Base-by-base conservation (phyloP, 2,113 vertebrate genomes). In the Rissa tridactyla region DNA sequence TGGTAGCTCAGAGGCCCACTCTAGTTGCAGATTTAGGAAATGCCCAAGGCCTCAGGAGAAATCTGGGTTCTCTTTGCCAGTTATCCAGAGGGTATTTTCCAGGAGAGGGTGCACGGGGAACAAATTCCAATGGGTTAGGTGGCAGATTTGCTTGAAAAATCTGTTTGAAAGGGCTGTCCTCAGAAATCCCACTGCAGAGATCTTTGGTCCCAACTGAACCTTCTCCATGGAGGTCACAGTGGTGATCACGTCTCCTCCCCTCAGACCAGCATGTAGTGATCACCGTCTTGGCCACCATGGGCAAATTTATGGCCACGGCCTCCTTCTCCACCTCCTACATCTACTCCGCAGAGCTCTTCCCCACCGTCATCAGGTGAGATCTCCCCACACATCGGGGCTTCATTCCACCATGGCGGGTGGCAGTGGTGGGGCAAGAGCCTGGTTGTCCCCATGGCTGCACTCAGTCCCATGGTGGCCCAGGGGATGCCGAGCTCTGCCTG, bases 271-370 rank as follows among this genome's bases (percentile, higher is more conserved):
- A 98, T 0, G 8, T 97, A 13, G 96, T 32, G 5, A 90, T 86
- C 91, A 99, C 98, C 0, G n/a, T 96, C 61, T 76, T 99, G 73
- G 99, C 98, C 3, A 84, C 98, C 58, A 68, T 97, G 0, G 98
- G 98, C 58, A 99, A 99, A 93, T 97, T 98, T 61, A 94, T 97
- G 19, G 91, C 97, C 2, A 76, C 98, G 0, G 92, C 97, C 1
- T n/a, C 97, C 7, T 99, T 98, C 36, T 97, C 98, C 32, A 94
- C 97, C 46, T 97, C 97, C 40, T 99, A 98, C 0, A 86, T 99
- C 77, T 99, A 99, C 27, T 68, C 98, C 0, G 98, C 98, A 34
- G 99, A 99, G 92, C 95, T 99, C 38, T 99, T 99, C 90, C 99
- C 99, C 13, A 99, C 99, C 0, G 4, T 98, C 2, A 7, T 99